Evolutionary conservation across 2,888 invertebrate species (phyloP).

Genomic region (Dinocampus coccinellae): DNA sequence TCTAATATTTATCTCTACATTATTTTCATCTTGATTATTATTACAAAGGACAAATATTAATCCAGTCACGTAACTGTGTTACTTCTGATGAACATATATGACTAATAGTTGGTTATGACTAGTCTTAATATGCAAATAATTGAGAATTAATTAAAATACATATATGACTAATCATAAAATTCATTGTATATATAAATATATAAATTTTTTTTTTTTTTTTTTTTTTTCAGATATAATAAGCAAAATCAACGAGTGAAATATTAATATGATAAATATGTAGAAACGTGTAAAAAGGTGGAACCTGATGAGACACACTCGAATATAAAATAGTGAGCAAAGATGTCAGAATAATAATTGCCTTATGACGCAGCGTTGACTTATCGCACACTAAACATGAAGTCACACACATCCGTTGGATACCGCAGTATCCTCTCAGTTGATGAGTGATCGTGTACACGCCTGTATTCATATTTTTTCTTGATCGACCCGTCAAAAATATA

Average conservation of each 20-base stretch:
- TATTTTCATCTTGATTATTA: no score
- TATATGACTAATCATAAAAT: background rate
- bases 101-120: background rate
- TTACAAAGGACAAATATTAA: no score
- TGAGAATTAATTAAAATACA: background rate
- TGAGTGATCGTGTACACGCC: background rate
- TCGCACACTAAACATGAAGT: constrained; percentile 41
- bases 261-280: background rate
- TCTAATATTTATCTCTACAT: no score
- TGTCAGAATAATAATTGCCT: constrained; percentile 41
- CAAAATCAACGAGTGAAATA: background rate
- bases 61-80: no score
- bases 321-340: background rate
- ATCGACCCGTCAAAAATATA: background rate
- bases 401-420: constrained; percentile 56
- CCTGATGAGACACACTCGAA: background rate
- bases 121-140: background rate
- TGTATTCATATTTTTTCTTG: background rate
- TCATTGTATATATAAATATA: background rate
- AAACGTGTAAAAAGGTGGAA: background rate
- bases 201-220: background rate
- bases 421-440: constrained; percentile 55
- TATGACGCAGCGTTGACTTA: constrained; percentile 55
- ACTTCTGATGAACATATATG: background rate
- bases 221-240: no score